Evolutionary conservation across 2,888 invertebrate genomes (phyloP).

Genomic region (Diarsia mendica): DNA sequence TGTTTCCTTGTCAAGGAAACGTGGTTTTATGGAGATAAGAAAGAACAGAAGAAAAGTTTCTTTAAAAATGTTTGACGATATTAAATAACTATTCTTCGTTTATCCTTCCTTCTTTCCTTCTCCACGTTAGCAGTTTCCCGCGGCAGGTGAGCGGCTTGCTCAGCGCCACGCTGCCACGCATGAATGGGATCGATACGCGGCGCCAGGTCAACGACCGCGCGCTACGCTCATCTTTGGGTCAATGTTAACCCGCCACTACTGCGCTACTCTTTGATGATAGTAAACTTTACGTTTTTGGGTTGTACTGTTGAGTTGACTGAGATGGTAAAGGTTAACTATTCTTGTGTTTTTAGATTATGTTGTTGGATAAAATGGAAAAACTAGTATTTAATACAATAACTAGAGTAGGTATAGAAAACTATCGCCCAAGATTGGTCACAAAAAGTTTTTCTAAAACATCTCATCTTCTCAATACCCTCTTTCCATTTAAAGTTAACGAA

Average conservation of each 20-base stretch:
- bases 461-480: background rate
- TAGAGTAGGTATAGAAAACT: background rate
- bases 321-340: background rate
- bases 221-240: slow-evolving; percentile 66
- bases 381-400: background rate
- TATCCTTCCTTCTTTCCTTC: background rate
- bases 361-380: background rate
- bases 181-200: slow-evolving; percentile 81
- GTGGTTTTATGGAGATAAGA: too few relatives aligned
- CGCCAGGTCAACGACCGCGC: slow-evolving; percentile 70
- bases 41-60: too few relatives aligned
- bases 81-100: background rate
- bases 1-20: too few relatives aligned
- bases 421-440: background rate
- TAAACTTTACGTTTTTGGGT: slow-evolving; percentile 19
- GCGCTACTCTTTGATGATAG: slow-evolving; percentile 3
- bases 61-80: background rate
- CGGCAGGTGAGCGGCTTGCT: slow-evolving; percentile 41
- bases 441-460: background rate
- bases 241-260: slow-evolving; percentile 65
- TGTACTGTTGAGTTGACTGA: background rate
- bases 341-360: background rate
- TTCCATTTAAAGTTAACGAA: slow-evolving; percentile 10
- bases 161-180: slow-evolving; percentile 62
- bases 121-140: background rate